These are phyloP conservation scores for Dorcus hopei DNA, from an alignment of 2,888 invertebrate genomes.

Conservation along the genomic window DNA sequence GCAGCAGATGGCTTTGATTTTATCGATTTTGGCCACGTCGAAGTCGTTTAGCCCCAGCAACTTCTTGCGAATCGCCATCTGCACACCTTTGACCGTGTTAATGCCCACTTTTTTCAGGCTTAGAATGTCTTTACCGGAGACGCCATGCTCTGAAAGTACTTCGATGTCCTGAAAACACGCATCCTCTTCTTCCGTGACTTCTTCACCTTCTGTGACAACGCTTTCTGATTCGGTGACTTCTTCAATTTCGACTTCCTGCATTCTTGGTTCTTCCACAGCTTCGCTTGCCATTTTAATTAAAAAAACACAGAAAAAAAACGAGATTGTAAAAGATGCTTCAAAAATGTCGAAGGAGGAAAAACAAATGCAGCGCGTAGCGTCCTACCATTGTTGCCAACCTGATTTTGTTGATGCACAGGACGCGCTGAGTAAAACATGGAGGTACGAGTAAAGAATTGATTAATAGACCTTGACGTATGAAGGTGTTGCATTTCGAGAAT, in stretches of 20 bases:
- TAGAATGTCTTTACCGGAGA: constrained; percentile 72
- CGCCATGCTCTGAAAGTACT: constrained; percentile 59
- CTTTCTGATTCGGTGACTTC: not conserved
- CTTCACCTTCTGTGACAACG: not conserved
- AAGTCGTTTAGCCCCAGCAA: constrained; percentile 72
- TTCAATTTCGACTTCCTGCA: not conserved
- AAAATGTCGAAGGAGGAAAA: not conserved
- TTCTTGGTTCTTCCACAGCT: not conserved
- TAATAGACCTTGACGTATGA: too few species aligned
- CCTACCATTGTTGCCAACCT: not conserved
- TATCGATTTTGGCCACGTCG: constrained; percentile 73
- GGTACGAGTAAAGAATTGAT: too few species aligned
- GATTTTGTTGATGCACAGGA: not conserved
- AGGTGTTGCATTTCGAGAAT: too few species aligned
- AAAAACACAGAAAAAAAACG: not conserved
- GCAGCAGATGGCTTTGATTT: constrained; percentile 73
- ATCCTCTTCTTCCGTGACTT: constrained; percentile 58
- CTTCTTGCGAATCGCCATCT: constrained; percentile 75
- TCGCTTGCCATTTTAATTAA: constrained; percentile 1
- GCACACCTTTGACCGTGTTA: constrained; percentile 76
- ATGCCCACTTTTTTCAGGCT: constrained; percentile 73
- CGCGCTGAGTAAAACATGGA: too few species aligned
- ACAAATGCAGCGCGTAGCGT: not conserved
- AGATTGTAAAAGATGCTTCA: not conserved
- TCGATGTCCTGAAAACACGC: constrained; percentile 74